Conservation (phyloP, 2,113 vertebrate species). For the Nothobranchius furzeri region DNA sequence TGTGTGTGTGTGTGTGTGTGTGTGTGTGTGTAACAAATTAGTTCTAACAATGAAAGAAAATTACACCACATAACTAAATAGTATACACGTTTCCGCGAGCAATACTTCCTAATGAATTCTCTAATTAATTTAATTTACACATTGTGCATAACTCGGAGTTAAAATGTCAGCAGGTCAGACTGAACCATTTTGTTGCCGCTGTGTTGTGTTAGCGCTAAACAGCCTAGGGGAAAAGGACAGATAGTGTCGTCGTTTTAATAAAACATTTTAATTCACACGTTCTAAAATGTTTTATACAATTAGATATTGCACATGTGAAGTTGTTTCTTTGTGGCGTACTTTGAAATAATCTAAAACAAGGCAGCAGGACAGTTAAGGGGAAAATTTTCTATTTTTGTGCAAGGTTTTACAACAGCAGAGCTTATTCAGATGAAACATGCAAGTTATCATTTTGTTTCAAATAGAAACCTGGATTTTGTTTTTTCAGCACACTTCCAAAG, state of each 20-base stretch:
- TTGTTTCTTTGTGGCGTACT: too few species aligned
- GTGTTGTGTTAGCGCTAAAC: conserved; percentile 86
- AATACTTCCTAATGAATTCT: conserved; percentile 89
- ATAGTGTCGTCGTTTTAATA: conserved; percentile 79
- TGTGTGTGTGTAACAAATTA: conserved; percentile 81
- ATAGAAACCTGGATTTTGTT: too few species aligned
- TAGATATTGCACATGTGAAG: conserved; percentile 57
- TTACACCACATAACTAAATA: conserved; percentile 87
- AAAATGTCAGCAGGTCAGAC: conserved; percentile 88
- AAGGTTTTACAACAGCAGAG: neutral
- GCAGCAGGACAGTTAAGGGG: too few species aligned
- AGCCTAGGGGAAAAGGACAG: conserved; percentile 85
- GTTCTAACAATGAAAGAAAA: conserved; percentile 91
- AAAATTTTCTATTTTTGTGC: neutral
- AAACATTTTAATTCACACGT: conserved; percentile 60
- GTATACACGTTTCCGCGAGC: conserved; percentile 83
- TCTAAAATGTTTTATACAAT: conserved; percentile 71
- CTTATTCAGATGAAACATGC: too few species aligned
- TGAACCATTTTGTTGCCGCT: conserved; percentile 83
- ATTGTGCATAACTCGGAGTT: conserved; percentile 90
- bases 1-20: too few species aligned
- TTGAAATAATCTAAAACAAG: too few species aligned
- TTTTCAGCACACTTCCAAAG: too few species aligned
- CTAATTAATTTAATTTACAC: conserved; percentile 93
- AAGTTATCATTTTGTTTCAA: too few species aligned